Conservation (phyloP, 2,113 vertebrate genomes). For the Arizona elegans region DNA sequence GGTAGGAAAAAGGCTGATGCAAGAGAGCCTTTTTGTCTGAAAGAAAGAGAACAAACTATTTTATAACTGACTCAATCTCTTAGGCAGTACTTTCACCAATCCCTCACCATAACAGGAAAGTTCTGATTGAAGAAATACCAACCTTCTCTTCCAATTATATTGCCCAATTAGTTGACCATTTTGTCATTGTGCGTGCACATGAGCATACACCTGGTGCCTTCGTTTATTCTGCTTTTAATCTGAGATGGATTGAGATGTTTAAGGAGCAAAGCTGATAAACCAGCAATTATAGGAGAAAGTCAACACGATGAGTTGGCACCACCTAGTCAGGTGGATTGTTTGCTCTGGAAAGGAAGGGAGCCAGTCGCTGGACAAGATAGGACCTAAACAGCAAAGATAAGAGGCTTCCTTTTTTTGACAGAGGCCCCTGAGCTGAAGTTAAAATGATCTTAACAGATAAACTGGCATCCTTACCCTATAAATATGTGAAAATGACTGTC, state of each 20-base stretch:
- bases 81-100: not conserved
- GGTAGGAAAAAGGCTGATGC: not conserved
- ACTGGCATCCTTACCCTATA: not conserved
- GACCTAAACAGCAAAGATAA: slow-evolving; percentile 45
- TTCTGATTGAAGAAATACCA: not conserved
- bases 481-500: not conserved
- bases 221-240: not conserved
- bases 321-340: not conserved
- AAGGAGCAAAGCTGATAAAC: slow-evolving; percentile 49
- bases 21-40: not conserved
- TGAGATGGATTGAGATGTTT: slow-evolving; percentile 34
- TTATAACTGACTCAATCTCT: not conserved
- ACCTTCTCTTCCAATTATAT: fast-evolving
- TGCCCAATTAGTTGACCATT: not conserved
- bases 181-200: not conserved
- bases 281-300: slow-evolving; percentile 53
- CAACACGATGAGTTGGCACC: slow-evolving; percentile 61
- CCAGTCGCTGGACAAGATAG: slow-evolving; percentile 35
- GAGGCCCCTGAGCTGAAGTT: not conserved
- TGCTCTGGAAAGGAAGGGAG: slow-evolving; percentile 26
- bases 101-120: not conserved
- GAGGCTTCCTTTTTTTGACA: slow-evolving; percentile 27
- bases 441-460: slow-evolving; percentile 28
- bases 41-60: not conserved
- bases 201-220: fast-evolving